Evolutionary conservation across 2,797 vertebrate genomes (phyloP), one percentile per base, ranked within the genome.

Genomic region (Sebastes umbrosus): DNA sequence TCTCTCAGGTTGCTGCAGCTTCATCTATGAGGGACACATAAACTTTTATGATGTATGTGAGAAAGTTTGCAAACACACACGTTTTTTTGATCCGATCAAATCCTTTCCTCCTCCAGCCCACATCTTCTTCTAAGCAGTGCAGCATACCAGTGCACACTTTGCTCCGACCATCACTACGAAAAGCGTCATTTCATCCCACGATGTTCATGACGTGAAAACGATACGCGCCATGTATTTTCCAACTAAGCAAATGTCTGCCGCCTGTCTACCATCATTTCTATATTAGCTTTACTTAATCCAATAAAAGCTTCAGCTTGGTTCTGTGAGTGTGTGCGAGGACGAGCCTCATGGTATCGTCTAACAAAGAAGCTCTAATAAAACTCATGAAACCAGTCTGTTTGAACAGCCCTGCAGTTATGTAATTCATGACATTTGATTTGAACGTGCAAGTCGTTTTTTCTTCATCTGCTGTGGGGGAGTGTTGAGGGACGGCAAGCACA

Each of bases 341-440:
- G 31, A 16, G 16, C 27, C 24, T 63, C 22, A 8, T 20, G 13
- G 60, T 27, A 8, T 1, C 22, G 36, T 50, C 25, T 63, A 70
- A 69, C 10, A 32, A 58, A 69, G 46, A 43, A 71, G 55, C 69
- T 69, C 39, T 59, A 78, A 89, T 88, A 81, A 83, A 79, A 77
- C 66, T 79, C 57, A 72, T 60, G 60, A 71, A 83, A 73, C 9
- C 55, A n/a, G 16, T 63, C 77, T 68, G 75, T 77, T 82, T 75
- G 54, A 83, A 85, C 68, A 77, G 68, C 62, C 36, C 27, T 5
- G 14, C 62, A 20, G 72, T 86, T 83, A 75, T 85, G 83, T 80
- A 79, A 86, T 76, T 79, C 55, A 43, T 91, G 91, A 88, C 84
- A 90, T 92, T 87, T 88, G 75, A 87, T 90, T 76, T 75, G 55